These are phyloP conservation scores for Dendrolimus pini DNA, from an alignment of 2,888 invertebrate species.

Conservation along the genomic window DNA sequence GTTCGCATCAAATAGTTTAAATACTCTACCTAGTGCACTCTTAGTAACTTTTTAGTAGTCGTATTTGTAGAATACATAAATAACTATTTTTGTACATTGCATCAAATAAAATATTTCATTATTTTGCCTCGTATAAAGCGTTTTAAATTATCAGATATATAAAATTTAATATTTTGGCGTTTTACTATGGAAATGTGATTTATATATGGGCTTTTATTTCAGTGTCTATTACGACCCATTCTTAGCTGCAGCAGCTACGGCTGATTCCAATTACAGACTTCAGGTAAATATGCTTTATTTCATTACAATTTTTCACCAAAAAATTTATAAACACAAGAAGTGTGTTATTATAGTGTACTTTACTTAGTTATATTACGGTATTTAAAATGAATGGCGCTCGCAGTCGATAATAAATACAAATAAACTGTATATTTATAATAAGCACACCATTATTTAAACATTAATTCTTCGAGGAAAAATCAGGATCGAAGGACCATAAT, in stretches of 20 bases:
- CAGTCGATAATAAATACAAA: no score
- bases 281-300: constrained; percentile 80
- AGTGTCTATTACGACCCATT: constrained; percentile 98
- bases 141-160: not conserved
- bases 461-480: no score
- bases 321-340: not conserved
- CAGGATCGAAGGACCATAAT: no score
- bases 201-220: constrained; percentile 21
- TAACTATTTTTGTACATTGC: not conserved
- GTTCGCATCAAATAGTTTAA: not conserved
- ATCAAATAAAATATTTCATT: not conserved
- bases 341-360: not conserved
- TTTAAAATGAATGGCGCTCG: no score
- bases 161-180: not conserved
- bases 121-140: not conserved
- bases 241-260: constrained; percentile 90
- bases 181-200: constrained; percentile 7
- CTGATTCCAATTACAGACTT: constrained; percentile 92
- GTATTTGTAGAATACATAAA: not conserved
- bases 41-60: not conserved
- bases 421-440: no score
- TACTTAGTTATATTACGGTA: no score
- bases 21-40: not conserved
- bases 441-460: no score
- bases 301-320: constrained; percentile 7